phyloP scores from a whole-genome alignment of 2,797 vertebrate species.

The Diplodus sargus region DNA sequence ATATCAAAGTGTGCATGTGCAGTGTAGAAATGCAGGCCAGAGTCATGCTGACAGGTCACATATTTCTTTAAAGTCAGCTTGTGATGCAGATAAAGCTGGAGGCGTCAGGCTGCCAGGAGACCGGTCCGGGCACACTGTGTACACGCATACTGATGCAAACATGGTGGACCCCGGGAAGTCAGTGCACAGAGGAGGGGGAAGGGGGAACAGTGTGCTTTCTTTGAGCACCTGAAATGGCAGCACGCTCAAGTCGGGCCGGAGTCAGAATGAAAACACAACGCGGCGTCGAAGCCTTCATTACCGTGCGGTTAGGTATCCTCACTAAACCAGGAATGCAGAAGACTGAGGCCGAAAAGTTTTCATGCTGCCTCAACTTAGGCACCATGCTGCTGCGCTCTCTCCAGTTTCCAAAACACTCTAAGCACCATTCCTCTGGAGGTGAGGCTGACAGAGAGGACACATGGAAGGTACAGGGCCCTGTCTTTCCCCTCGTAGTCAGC shows the following conservation, averaged over 20 bases:
- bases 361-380: slow-evolving; percentile 71
- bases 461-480: slow-evolving; percentile 30
- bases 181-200: slow-evolving; percentile 35
- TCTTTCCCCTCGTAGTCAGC: slow-evolving; percentile 12
- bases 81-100: slow-evolving; percentile 68
- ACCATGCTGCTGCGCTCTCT: slow-evolving; percentile 72
- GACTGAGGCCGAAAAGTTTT: slow-evolving; percentile 73
- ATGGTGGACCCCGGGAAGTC: slow-evolving; percentile 65
- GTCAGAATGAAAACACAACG: slow-evolving; percentile 47
- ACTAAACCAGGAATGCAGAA: slow-evolving; percentile 75
- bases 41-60: slow-evolving; percentile 62
- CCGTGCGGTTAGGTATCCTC: slow-evolving; percentile 67
- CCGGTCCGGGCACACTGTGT: slow-evolving; percentile 68
- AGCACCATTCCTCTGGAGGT: slow-evolving; percentile 56
- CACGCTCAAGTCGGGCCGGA: slow-evolving; percentile 27
- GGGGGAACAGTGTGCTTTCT: slow-evolving; percentile 42
- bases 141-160: slow-evolving; percentile 66
- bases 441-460: slow-evolving; percentile 38
- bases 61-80: slow-evolving; percentile 74
- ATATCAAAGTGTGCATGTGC: slow-evolving; percentile 23
- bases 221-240: slow-evolving; percentile 71
- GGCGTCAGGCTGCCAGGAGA: slow-evolving; percentile 71
- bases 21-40: slow-evolving; percentile 49
- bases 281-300: slow-evolving; percentile 52
- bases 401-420: slow-evolving; percentile 74